A percentile compares a stretch with the other conserved stretches of the same genome.
Evolutionary conservation across 35 echinoderm and acorn worm genomes (phyloP).

Genomic region (Heliocidaris tuberculata): DNA sequence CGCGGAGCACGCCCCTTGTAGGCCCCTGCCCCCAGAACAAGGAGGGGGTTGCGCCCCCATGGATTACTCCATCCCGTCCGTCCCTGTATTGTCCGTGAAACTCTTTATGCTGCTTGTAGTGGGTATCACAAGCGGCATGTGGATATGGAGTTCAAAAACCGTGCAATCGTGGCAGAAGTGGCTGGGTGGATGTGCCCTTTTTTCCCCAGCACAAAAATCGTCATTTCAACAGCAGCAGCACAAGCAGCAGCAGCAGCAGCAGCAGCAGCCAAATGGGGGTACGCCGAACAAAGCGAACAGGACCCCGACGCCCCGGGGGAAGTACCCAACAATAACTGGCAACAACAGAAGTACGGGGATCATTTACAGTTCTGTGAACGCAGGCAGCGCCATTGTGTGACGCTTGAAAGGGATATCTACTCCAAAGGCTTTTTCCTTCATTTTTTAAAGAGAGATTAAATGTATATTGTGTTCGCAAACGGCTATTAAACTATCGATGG

Average conservation of each 20-base stretch:
- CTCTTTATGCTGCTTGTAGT: conserved; percentile 94
- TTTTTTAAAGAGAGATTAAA: conserved; percentile 39
- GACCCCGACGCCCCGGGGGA: not conserved
- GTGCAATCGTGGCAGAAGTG: conserved; percentile 91
- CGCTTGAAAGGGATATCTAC: conserved; percentile 32
- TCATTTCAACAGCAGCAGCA: not conserved
- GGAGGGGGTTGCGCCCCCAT: conserved; percentile 68
- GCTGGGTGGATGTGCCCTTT: conserved; percentile 31
- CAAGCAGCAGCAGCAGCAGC: conserved; percentile 12
- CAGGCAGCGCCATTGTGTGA: conserved; percentile 45
- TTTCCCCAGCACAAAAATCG: not conserved
- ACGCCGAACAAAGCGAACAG: conserved; percentile 40
- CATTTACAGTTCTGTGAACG: conserved; percentile 45
- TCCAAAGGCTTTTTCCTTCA: conserved; percentile 1
- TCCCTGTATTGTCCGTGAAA: conserved; percentile 80
- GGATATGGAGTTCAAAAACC: conserved; percentile 98
- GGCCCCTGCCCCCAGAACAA: not conserved
- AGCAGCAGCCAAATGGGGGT: conserved; percentile 20
- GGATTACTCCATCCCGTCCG: conserved; percentile 79
- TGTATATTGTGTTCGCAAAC: conserved; percentile 22
- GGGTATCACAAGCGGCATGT: conserved; percentile 98
- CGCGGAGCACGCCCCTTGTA: conserved; percentile 66
- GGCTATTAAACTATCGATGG: conserved; percentile 28
- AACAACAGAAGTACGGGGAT: conserved; percentile 39
- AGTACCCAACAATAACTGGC: conserved; percentile 49